A percentile compares a stretch with the other conserved stretches of the same genome.
phyloP scores from a whole-genome alignment of 1,140 invertebrate genomes.

The Drosophila chauvacae region DNA sequence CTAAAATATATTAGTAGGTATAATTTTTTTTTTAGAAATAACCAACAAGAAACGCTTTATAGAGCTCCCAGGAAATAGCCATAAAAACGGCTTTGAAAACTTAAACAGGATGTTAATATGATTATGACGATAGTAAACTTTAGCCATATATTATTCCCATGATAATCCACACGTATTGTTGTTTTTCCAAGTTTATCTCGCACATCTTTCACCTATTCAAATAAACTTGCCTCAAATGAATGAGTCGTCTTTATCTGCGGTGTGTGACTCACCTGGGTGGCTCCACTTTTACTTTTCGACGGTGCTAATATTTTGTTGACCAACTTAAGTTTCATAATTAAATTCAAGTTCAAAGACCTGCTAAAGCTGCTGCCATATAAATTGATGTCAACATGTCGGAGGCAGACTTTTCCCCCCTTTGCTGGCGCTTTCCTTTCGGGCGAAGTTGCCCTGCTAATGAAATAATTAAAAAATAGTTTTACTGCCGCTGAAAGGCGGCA shows the following conservation, averaged over 20 bases:
- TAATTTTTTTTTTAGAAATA: background rate
- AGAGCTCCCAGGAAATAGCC: background rate
- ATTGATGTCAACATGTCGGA: slow-evolving; percentile 48
- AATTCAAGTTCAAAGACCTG: slow-evolving; percentile 57
- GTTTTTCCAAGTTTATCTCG: background rate
- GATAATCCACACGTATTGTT: background rate
- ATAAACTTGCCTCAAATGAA: slow-evolving; percentile 14
- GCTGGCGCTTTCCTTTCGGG: slow-evolving; percentile 2
- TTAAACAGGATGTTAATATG: background rate
- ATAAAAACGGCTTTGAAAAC: background rate
- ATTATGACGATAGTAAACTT: background rate
- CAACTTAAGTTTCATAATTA: slow-evolving; percentile 46
- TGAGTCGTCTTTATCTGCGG: slow-evolving; percentile 1
- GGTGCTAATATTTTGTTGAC: slow-evolving; percentile 30
- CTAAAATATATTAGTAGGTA: too few species aligned
- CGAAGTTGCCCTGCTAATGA: slow-evolving; percentile 40
- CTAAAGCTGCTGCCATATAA: slow-evolving; percentile 23
- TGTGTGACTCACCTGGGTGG: slow-evolving; percentile 19
- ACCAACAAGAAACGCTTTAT: background rate
- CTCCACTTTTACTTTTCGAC: slow-evolving; percentile 47
- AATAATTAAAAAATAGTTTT: slow-evolving; percentile 55
- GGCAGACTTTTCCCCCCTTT: slow-evolving; percentile 26
- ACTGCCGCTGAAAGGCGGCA: slow-evolving; percentile 35
- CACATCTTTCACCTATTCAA: slow-evolving; percentile 5
- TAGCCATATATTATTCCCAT: background rate